Evolutionary conservation across 2,797 vertebrate genomes (phyloP).

Genomic region (Schizopygopsis pylzovi): DNA sequence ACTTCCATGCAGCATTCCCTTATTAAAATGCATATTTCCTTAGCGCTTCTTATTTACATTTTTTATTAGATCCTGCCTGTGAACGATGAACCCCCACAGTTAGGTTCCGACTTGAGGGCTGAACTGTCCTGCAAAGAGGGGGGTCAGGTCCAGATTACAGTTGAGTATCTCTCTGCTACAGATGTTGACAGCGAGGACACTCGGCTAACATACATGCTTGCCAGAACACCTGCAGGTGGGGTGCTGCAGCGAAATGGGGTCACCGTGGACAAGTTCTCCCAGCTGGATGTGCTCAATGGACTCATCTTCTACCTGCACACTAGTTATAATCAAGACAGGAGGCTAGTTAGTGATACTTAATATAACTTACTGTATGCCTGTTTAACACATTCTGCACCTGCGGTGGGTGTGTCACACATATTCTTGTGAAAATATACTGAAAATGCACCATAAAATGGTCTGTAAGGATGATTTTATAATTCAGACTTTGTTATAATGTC

Average conservation of each 20-base stretch:
- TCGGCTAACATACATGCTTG: conserved; percentile 73
- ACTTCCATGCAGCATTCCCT: background rate
- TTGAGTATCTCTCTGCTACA: conserved; percentile 72
- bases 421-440: background rate
- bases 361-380: background rate
- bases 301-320: conserved; percentile 75
- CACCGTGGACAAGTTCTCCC: conserved; percentile 76
- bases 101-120: conserved; percentile 67
- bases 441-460: background rate
- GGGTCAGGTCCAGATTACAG: conserved; percentile 67
- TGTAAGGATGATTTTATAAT: background rate
- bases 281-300: conserved; percentile 76
- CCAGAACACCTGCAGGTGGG: conserved; percentile 65
- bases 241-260: conserved; percentile 70
- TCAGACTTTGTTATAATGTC: background rate
- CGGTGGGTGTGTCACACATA: background rate
- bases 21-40: conserved; percentile 8
- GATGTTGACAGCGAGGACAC: conserved; percentile 75
- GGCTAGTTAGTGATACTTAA: conserved; percentile 14
- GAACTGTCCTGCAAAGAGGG: conserved; percentile 71
- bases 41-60: background rate
- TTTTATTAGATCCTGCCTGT: conserved; percentile 68
- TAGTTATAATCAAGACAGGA: conserved; percentile 59
- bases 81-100: conserved; percentile 76
- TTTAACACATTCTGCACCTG: background rate